Percentiles rank a stretch among this genome's conserved stretches.
These are phyloP conservation scores for Nipponia nippon DNA, from an alignment of 2,113 vertebrate species.

Conservation along the genomic window DNA sequence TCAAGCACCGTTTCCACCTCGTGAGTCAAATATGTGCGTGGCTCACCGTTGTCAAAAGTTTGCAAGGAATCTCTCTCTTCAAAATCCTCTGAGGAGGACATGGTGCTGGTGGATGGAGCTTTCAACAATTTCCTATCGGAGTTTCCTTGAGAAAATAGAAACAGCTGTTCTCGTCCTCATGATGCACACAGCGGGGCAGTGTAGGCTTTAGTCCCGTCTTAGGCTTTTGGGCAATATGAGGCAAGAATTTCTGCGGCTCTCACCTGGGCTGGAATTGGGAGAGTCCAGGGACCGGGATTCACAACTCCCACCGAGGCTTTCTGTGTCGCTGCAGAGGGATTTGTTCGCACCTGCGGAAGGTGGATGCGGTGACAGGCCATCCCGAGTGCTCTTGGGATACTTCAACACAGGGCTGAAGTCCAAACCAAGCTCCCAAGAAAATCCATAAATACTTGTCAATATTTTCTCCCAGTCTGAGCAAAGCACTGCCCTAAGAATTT, in stretches of 20 bases:
- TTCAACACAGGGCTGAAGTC: not conserved
- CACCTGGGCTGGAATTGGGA: slow-evolving; percentile 85
- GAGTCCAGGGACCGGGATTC: slow-evolving; percentile 79
- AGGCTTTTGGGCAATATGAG: not conserved
- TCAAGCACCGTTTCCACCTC: fast-evolving
- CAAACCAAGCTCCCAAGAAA: not conserved
- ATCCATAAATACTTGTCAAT: fast-evolving
- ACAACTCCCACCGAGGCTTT: slow-evolving; percentile 80
- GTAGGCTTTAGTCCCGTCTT: fast-evolving
- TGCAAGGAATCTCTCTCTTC: slow-evolving; percentile 82
- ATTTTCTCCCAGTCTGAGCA: not conserved
- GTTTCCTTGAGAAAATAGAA: slow-evolving; percentile 28
- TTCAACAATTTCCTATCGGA: slow-evolving; percentile 70
- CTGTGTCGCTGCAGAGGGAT: slow-evolving; percentile 74
- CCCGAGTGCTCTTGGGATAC: not conserved
- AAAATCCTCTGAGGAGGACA: slow-evolving; percentile 87
- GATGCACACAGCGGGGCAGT: fast-evolving
- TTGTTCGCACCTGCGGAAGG: not conserved
- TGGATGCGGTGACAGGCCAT: fast-evolving
- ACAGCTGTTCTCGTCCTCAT: fast-evolving
- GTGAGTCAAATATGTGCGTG: fast-evolving
- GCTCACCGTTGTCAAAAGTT: slow-evolving; percentile 71
- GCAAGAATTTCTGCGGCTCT: not conserved
- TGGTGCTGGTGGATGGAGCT: slow-evolving; percentile 74
- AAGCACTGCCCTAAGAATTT: not conserved